Conservation (phyloP, 1,140 invertebrate species). For the Metopolophium dirhodum region DNA sequence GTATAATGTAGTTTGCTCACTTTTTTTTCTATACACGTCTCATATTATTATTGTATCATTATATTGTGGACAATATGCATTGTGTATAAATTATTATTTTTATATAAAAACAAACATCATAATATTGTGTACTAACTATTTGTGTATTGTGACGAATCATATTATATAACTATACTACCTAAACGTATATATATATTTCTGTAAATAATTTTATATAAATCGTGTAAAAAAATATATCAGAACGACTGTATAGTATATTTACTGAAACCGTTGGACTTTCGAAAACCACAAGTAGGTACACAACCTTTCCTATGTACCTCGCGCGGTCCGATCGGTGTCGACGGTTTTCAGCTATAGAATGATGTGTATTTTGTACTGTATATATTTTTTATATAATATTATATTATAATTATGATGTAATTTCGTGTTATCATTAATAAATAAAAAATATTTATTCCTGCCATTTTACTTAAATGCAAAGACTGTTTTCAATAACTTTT, state of each 20-base stretch:
- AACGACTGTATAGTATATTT: conserved; percentile 37
- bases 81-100: conserved; percentile 25
- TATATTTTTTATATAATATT: not conserved
- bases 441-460: conserved; percentile 28
- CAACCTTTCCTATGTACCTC: conserved; percentile 24
- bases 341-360: not conserved
- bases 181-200: not conserved
- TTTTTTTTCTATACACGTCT: not conserved
- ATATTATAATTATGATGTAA: not conserved
- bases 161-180: conserved; percentile 18
- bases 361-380: conserved; percentile 22
- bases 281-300: not conserved
- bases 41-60: not conserved
- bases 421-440: conserved; percentile 17
- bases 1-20: conserved; percentile 11
- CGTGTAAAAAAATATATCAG: not conserved
- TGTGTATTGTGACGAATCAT: not conserved
- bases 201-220: not conserved
- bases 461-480: conserved; percentile 35
- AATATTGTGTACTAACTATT: not conserved
- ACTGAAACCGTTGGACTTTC: not conserved
- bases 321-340: not conserved
- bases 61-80: not conserved
- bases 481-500: conserved; percentile 28
- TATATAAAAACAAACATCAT: not conserved